Percentiles rank a stretch among this genome's conserved stretches.
phyloP scores from a whole-genome alignment of 2,113 vertebrate genomes.

The Ammodytes marinus region DNA sequence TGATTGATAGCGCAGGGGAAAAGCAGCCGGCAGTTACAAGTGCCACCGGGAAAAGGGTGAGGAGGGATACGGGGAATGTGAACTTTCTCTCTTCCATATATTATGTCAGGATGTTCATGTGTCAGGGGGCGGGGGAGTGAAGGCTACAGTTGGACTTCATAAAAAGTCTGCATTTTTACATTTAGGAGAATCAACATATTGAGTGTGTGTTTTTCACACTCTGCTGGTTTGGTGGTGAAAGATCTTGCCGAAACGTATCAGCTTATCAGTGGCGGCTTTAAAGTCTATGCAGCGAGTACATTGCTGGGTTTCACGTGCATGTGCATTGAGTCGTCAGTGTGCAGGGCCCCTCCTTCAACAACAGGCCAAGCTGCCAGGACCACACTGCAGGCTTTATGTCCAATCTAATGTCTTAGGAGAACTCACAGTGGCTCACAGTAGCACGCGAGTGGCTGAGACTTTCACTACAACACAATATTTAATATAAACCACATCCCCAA shows the following conservation, averaged over 20 bases:
- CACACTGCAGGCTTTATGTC: neutral
- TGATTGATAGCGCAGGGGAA: conserved; percentile 56
- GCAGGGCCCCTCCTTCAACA: neutral
- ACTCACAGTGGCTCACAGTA: neutral
- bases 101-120: conserved; percentile 25
- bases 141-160: neutral
- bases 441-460: neutral
- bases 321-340: neutral
- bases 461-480: no score
- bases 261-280: conserved; percentile 7
- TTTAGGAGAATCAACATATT: conserved; percentile 11
- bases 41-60: conserved; percentile 59
- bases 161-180: conserved; percentile 14
- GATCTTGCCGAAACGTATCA: conserved; percentile 19
- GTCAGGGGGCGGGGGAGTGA: neutral
- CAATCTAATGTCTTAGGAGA: neutral
- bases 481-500: no score
- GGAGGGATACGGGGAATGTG: conserved; percentile 35
- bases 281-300: conserved; percentile 1
- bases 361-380: neutral
- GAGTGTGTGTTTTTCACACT: neutral
- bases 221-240: neutral
- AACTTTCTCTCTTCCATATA: conserved; percentile 49
- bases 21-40: conserved; percentile 50
- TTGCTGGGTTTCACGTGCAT: neutral